A percentile compares a stretch with the other conserved stretches of the same genome.
Evolutionary conservation across 2,113 vertebrate genomes (phyloP).

Genomic region (Sterrhoptilus dennistouni): DNA sequence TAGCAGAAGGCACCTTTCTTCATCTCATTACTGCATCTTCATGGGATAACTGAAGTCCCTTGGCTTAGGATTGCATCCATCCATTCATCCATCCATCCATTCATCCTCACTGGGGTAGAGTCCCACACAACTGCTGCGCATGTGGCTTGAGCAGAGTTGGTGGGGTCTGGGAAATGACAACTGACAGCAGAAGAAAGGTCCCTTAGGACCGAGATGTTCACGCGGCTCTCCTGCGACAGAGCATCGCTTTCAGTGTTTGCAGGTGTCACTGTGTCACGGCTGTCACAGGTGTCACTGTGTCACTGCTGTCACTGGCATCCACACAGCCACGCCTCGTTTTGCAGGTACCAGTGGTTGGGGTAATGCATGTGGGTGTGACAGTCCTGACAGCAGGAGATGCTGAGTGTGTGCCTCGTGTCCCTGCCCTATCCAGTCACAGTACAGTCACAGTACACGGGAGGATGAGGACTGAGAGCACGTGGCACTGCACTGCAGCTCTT

Average conservation of each 20-base stretch:
- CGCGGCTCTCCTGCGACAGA: not conserved
- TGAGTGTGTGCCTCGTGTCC: not conserved
- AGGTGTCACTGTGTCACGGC: not conserved
- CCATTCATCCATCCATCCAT: not conserved
- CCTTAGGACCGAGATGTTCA: not conserved
- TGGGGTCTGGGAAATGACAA: not conserved
- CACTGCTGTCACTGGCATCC: not conserved
- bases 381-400: not conserved
- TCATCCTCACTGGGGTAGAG: not conserved
- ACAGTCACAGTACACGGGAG: not conserved
- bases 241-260: rapidly evolving
- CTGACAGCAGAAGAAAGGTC: not conserved
- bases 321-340: rapidly evolving
- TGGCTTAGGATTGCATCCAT: not conserved
- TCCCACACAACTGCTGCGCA: not conserved
- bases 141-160: not conserved
- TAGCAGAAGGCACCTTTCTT: slow-evolving; percentile 66
- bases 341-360: not conserved
- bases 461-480: not conserved
- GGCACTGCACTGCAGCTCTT: not conserved
- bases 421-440: not conserved
- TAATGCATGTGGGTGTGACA: not conserved
- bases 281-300: not conserved
- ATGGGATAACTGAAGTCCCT: not conserved
- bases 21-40: not conserved